Percentiles rank a stretch among this genome's conserved stretches.
These are phyloP conservation scores for Falco columbarius DNA, from an alignment of 2,797 vertebrate species.

Conservation along the genomic window DNA sequence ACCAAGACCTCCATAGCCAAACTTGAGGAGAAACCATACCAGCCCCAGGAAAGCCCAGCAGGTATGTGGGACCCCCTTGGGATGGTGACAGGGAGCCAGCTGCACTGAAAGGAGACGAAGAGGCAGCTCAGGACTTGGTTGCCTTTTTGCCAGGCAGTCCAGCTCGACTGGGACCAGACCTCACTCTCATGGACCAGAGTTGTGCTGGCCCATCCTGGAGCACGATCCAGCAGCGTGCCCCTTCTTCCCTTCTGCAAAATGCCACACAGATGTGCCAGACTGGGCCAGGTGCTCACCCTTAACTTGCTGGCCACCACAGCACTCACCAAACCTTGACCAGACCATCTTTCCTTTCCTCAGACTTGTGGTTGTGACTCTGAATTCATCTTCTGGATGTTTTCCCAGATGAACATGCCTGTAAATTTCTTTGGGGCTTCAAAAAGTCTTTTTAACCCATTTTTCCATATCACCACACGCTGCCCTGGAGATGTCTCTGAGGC, in stretches of 20 bases:
- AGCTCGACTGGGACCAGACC: neutral
- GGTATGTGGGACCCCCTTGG: neutral
- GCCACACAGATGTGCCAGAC: accelerated
- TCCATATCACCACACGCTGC: neutral
- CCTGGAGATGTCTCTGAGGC: neutral
- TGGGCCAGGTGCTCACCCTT: accelerated
- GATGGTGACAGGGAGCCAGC: neutral
- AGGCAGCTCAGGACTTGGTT: neutral
- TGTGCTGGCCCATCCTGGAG: accelerated
- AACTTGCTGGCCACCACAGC: accelerated
- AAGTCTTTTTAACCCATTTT: neutral
- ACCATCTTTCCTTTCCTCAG: neutral
- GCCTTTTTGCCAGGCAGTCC: neutral
- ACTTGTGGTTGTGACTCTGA: neutral
- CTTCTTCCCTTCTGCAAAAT: neutral
- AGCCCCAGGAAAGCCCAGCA: neutral
- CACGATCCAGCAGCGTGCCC: neutral
- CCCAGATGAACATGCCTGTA: neutral
- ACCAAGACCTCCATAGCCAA: neutral
- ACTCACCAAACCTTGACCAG: neutral
- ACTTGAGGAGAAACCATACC: neutral
- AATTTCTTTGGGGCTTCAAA: neutral
- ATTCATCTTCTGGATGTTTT: neutral
- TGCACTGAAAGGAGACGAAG: neutral
- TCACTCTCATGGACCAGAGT: neutral